Base-by-base conservation (phyloP, 2,888 invertebrate genomes). In the Ormia ochracea region DNA sequence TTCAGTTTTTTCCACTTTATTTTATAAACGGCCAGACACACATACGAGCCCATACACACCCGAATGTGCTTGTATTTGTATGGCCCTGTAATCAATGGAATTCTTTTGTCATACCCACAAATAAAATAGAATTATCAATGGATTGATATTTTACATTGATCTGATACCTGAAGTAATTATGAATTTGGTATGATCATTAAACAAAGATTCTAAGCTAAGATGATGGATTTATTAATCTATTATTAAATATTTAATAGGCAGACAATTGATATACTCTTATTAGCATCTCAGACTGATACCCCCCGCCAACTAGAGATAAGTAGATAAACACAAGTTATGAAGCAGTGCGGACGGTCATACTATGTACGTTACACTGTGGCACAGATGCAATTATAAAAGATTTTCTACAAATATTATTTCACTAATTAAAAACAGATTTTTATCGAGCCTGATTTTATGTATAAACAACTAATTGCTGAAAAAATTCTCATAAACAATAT, bases 61-160 rank as follows among this genome's bases (percentile, higher is more conserved):
- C n/a, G n/a, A n/a, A n/a, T n/a, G n/a, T n/a, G n/a, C n/a, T n/a
- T n/a, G n/a, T n/a, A n/a, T n/a, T n/a, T 52, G 36, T 56, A 52
- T 58, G 50, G 41, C 31, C 73, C 38, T 74, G 48, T 65, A 45
- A 65, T 74, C 65, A 65, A 41, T 76, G 54, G 50, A 76, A 68
- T 63, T 61, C 69, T 38, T 54, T 69, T 56, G 43, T 69, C 28
- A 69, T 61, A 63, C 28, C 28, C 76, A 76, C 69, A 61, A 69
- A 76, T 69, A 61, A 61, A 69, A 69, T 61, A 52, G 45, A 68
- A 75, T 68, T 61, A 59, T 69, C 54, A 69, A 76, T 68, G 76
- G 45, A 54, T 56, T 61, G 19, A 14, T 19, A 68, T 54, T 23
- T 66, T 26, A 19, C 41, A 63, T 61, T 41, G 33, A 33, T 43